Conservation (phyloP, 1,140 invertebrate genomes). For the Maniola jurtina region DNA sequence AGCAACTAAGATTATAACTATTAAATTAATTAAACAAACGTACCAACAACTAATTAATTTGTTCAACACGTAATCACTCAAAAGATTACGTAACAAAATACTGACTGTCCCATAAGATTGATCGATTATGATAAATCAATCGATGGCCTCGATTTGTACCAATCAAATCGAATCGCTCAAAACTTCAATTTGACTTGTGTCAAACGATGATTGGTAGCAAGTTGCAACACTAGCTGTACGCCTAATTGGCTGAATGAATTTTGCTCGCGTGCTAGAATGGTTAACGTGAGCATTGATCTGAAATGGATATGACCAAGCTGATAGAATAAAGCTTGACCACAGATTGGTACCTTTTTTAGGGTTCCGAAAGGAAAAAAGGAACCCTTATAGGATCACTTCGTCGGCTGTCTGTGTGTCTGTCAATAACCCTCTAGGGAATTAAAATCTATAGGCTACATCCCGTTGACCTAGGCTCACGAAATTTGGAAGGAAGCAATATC, state of each 20-base stretch:
- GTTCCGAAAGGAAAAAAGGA: not conserved
- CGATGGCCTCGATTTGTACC: slow-evolving; percentile 67
- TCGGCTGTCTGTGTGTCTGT: too few relatives aligned
- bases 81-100: slow-evolving; percentile 10
- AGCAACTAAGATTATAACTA: not conserved
- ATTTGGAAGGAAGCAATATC: too few relatives aligned
- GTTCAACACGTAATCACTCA: slow-evolving; percentile 1
- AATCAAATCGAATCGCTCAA: slow-evolving; percentile 65
- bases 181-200: slow-evolving; percentile 69
- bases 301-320: slow-evolving; percentile 25
- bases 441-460: too few relatives aligned
- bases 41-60: not conserved
- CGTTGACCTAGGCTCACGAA: too few relatives aligned
- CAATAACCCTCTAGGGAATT: too few relatives aligned
- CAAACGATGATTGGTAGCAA: slow-evolving; percentile 75
- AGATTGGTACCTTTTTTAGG: not conserved
- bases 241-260: slow-evolving; percentile 71
- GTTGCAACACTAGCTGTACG: slow-evolving; percentile 62
- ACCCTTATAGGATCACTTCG: not conserved
- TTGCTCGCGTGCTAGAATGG: slow-evolving; percentile 47
- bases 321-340: slow-evolving; percentile 2
- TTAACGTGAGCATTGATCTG: slow-evolving; percentile 29
- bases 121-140: slow-evolving; percentile 59
- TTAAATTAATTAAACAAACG: not conserved
- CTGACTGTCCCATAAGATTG: slow-evolving; percentile 16